A percentile compares a stretch with the other conserved stretches of the same genome.
These are phyloP conservation scores for Palythoa grandiflora DNA, from an alignment of 92 coral and sea anemone species.

Conservation along the genomic window DNA sequence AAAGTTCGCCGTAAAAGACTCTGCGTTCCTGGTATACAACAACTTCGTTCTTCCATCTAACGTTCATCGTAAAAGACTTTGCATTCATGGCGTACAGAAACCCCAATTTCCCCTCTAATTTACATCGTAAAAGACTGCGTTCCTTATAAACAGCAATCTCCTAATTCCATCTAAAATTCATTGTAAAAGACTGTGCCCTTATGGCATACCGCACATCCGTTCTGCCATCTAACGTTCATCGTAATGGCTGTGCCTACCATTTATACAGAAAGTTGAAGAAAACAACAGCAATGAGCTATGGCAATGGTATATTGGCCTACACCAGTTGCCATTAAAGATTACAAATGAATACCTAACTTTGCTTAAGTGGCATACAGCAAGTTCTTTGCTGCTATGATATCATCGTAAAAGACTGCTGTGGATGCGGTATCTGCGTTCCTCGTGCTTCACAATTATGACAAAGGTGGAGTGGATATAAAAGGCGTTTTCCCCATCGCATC, in stretches of 20 bases:
- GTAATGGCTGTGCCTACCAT: slow-evolving; percentile 4
- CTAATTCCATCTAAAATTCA: no score
- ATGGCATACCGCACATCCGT: background rate
- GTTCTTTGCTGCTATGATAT: background rate
- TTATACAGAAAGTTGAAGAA: background rate
- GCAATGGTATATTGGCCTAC: background rate
- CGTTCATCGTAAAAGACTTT: background rate
- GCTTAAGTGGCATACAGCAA: background rate
- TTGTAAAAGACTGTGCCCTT: no score
- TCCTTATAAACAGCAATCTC: background rate
- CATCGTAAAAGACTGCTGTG: background rate
- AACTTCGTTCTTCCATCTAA: no score
- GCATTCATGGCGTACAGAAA: background rate
- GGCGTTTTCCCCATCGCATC: background rate
- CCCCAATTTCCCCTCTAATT: background rate
- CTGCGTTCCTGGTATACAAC: no score
- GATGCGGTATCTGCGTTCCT: background rate
- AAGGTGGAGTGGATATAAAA: background rate
- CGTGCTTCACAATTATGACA: background rate
- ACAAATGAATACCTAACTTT: background rate
- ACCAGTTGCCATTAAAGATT: background rate
- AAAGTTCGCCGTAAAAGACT: no score
- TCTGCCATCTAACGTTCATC: slow-evolving; percentile 6
- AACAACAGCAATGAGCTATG: background rate
- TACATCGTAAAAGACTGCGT: background rate